phyloP scores from a whole-genome alignment of 2,113 vertebrate species.

The Pedetes capensis region DNA sequence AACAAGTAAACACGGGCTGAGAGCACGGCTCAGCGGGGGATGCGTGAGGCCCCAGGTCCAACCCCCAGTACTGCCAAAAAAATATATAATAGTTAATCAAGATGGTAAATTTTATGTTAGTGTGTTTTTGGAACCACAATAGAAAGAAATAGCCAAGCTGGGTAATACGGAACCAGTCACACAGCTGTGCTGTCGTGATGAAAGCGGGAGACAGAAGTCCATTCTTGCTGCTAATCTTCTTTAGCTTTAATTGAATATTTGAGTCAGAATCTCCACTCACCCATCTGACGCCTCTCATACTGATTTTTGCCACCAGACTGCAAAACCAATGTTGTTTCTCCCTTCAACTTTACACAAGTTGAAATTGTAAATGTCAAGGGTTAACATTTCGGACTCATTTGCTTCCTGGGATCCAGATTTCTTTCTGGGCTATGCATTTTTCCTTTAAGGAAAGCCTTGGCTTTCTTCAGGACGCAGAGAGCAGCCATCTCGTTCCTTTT shows the following conservation, averaged over 20 bases:
- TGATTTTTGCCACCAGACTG: not conserved
- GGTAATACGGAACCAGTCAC: not conserved
- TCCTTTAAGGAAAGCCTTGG: conserved; percentile 57
- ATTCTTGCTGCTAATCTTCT: not conserved
- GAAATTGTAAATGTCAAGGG: not conserved
- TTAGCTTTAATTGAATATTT: not conserved
- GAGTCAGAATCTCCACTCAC: not conserved
- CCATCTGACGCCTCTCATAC: not conserved
- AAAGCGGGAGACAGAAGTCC: not conserved
- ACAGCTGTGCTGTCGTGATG: rapidly evolving
- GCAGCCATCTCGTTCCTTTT: no score
- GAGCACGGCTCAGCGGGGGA: no score
- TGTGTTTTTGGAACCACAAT: not conserved
- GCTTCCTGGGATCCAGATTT: not conserved
- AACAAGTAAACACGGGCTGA: no score
- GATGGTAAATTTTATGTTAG: not conserved
- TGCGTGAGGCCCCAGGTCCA: no score
- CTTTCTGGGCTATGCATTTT: conserved; percentile 43
- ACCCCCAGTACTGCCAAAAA: not conserved
- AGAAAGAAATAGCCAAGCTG: no score
- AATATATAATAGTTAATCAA: not conserved
- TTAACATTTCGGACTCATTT: no score
- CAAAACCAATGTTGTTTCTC: not conserved
- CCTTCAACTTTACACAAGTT: conserved; percentile 18
- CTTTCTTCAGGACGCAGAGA: conserved; percentile 58